Evolutionary conservation across 2,113 vertebrate genomes (phyloP).

Genomic region (Casuarius casuarius): DNA sequence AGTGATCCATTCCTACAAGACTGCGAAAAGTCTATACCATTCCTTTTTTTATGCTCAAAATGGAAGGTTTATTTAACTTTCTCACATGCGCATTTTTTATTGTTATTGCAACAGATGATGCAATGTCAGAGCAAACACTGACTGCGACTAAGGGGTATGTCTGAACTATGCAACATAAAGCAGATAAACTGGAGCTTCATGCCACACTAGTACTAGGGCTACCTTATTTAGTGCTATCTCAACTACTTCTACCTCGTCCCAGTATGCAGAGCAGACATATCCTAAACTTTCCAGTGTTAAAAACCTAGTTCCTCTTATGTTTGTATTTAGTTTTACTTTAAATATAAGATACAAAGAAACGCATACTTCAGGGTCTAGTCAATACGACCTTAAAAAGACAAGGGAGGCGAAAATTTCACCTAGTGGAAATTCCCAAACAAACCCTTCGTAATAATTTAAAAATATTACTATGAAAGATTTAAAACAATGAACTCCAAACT

Average conservation of each 20-base stretch:
- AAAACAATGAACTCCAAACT: not conserved
- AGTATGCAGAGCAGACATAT: not conserved
- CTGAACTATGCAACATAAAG: not conserved
- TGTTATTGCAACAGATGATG: not conserved
- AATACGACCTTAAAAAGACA: not conserved
- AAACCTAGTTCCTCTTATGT: not conserved
- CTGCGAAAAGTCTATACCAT: not conserved
- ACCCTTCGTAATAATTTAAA: not conserved
- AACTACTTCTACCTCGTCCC: not conserved
- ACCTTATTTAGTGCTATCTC: not conserved
- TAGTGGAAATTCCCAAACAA: not conserved
- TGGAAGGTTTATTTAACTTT: not conserved
- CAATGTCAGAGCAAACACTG: not conserved
- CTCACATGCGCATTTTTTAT: not conserved
- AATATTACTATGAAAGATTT: not conserved
- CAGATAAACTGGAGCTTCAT: not conserved
- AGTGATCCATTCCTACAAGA: not conserved
- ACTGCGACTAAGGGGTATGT: not conserved
- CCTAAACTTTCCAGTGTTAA: not conserved
- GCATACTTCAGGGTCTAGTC: not conserved
- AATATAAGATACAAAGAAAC: not conserved
- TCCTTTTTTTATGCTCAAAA: not conserved
- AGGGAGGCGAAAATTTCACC: not conserved
- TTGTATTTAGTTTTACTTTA: not conserved
- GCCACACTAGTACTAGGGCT: not conserved